Evolutionary conservation across 2,888 invertebrate genomes (phyloP).

Genomic region (Hyposoter dolosus): DNA sequence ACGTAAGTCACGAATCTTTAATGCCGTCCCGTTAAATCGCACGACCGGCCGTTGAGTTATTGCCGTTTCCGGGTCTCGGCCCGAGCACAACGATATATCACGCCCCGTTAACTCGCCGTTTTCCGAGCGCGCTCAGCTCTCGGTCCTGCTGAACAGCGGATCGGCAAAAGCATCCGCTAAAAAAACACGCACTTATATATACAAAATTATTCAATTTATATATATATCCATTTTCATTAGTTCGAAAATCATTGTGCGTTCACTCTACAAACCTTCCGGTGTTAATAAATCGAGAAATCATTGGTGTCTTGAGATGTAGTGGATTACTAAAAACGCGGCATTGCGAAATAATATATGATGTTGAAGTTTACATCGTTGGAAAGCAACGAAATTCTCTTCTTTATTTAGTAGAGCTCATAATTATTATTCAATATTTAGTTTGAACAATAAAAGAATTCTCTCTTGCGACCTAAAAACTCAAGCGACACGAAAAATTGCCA

Average conservation of each 20-base stretch:
- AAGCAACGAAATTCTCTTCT: no score
- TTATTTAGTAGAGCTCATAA: no score
- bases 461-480: no score
- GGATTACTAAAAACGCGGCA: no score
- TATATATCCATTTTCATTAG: background rate
- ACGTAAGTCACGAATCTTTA: conserved; percentile 79
- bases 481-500: no score
- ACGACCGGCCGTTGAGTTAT: conserved; percentile 76
- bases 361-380: no score
- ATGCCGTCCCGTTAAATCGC: conserved; percentile 78
- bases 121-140: conserved; percentile 42
- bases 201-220: background rate
- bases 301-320: no score
- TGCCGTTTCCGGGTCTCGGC: conserved; percentile 76
- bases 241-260: background rate
- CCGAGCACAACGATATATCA: conserved; percentile 74
- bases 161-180: conserved; percentile 66
- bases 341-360: no score
- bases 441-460: no score
- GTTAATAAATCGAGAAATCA: no score
- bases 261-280: no score
- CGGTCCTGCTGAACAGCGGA: conserved; percentile 18
- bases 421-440: no score
- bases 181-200: conserved; percentile 54
- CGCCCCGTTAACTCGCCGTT: conserved; percentile 73